A percentile compares a stretch with the other conserved stretches of the same genome.
Conservation (phyloP, 37 sponge, comb jelly and placozoan genomes). For the Eunapius fragilis region DNA sequence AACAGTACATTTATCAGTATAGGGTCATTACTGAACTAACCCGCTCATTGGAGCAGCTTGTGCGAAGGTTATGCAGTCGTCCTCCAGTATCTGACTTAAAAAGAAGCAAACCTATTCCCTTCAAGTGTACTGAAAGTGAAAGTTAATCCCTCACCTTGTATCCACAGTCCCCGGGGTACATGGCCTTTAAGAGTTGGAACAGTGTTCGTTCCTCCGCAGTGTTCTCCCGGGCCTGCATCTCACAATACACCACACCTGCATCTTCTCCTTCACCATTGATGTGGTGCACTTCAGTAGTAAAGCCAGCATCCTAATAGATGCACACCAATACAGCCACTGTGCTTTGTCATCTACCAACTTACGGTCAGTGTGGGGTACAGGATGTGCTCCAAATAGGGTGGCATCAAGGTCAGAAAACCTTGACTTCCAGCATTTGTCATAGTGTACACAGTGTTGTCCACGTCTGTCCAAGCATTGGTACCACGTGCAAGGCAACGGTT, state of each 20-base stretch:
- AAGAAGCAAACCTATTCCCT: neutral
- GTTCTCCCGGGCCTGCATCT: constrained; percentile 96
- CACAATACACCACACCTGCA: constrained; percentile 99
- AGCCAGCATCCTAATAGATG: constrained; percentile 83
- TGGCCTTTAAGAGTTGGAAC: constrained; percentile 61
- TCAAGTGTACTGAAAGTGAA: neutral
- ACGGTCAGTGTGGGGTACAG: constrained; percentile 95
- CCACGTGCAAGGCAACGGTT: constrained; percentile 94
- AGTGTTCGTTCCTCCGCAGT: constrained; percentile 61
- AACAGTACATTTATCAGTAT: too few species aligned
- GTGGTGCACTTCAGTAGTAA: constrained; percentile 95
- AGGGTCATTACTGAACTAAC: too few species aligned
- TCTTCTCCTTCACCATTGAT: constrained; percentile 90
- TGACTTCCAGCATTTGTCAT: constrained; percentile 89
- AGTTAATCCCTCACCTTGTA: constrained; percentile 61
- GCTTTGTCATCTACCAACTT: neutral
- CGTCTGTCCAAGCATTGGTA: constrained; percentile 98
- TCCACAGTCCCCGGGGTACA: constrained; percentile 91
- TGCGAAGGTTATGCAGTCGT: constrained; percentile 75
- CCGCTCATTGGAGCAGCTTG: constrained; percentile 79
- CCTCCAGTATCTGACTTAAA: constrained; percentile 91
- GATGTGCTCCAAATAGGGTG: constrained; percentile 95
- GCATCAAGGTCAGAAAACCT: constrained; percentile 92
- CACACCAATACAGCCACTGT: neutral
- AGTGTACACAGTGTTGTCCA: constrained; percentile 98